Evolutionary conservation across 2,113 vertebrate species (phyloP).

Genomic region (Sula dactylatra): DNA sequence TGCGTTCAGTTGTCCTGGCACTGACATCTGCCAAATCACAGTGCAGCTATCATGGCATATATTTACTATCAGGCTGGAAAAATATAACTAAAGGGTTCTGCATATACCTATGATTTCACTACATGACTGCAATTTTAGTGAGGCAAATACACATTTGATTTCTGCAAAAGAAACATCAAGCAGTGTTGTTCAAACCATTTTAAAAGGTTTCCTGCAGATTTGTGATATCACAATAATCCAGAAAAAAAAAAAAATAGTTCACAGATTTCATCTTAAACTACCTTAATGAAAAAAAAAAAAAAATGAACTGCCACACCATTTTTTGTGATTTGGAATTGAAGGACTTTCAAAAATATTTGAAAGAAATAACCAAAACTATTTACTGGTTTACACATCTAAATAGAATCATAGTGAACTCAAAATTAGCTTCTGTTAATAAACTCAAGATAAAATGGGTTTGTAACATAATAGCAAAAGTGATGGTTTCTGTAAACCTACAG

Average conservation of each 20-base stretch:
- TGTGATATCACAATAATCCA: slow-evolving; percentile 22
- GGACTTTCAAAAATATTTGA: slow-evolving; percentile 24
- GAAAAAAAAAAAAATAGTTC: neutral
- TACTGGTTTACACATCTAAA: neutral
- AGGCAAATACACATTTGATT: slow-evolving; percentile 34
- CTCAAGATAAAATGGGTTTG: neutral
- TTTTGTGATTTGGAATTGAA: slow-evolving; percentile 29
- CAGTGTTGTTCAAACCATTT: slow-evolving; percentile 31
- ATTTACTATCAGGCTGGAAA: slow-evolving; percentile 6
- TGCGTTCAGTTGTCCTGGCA: neutral
- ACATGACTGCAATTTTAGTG: neutral
- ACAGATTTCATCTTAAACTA: neutral
- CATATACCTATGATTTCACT: neutral
- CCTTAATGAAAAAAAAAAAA: neutral
- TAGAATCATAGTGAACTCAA: neutral
- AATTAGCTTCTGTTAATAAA: neutral
- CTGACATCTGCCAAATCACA: neutral
- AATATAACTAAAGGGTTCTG: neutral
- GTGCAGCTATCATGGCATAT: neutral
- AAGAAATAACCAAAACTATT: neutral
- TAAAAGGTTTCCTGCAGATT: slow-evolving; percentile 35
- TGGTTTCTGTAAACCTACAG: neutral
- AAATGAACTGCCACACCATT: neutral
- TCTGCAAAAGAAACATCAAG: slow-evolving; percentile 34
- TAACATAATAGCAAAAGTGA: neutral